Evolutionary conservation across 2,797 vertebrate species (phyloP), one percentile per base, ranked within the genome.

Genomic region (Typhlichthys eigenmanni): DNA sequence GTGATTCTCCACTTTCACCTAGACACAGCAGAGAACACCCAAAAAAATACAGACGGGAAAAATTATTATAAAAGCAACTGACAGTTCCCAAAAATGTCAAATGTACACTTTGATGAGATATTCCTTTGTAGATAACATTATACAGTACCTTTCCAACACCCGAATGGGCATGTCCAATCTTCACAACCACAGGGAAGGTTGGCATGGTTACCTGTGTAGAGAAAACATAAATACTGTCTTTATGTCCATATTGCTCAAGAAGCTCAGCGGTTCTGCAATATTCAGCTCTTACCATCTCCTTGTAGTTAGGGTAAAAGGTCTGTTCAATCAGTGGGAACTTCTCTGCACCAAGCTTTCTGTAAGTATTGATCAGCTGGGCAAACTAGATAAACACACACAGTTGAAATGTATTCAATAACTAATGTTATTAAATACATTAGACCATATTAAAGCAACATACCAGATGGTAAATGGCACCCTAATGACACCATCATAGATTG

Each of bases 1-100:
- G 90, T 98, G 97, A 88, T 97, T 98, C 76, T 98, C 96, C 74
- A 97, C 96, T 84, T 98, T 99, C 82, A 99, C 96, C 98, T 99
- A 72, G 0, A 63, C 49, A 49, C 32, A 74, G 12, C 47, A 12
- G 10, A 64, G 58, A 63, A 0, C 5, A 9, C 12, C 38, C 47
- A 14, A 48, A 14, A 48, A 48, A 14, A 48, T 4, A 13, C 14
- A 49, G 14, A 13, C n/a, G 13, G 2, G n/a, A 13, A n/a, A 49
- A 13, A 49, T n/a, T 2, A 13, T 49, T 14, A 49, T 11, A 24
- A 53, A 62, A 8, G 24, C 13, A 8, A 50, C 38, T 16, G 38
- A 32, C 12, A 14, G 59, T 17, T 19, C 5, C 47, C 14, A 51
- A n/a, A 60, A 34, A 19, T 16, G 11, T 1, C 54, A 54, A 64